Conservation (phyloP, 1,140 invertebrate genomes). For the Heliconius melpomene region DNA sequence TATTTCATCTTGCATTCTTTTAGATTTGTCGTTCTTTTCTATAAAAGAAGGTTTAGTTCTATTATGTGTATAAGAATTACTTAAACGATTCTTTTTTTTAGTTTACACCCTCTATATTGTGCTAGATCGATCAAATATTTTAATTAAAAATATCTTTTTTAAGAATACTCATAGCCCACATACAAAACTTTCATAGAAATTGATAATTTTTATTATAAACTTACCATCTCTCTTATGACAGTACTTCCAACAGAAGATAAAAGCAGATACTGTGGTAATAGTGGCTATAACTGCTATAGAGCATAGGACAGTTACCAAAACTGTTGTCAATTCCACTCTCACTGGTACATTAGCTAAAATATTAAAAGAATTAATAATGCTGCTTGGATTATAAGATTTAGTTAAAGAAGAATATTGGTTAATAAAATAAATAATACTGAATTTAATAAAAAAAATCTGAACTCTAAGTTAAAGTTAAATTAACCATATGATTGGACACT, state of each 20-base stretch:
- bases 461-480: too few species aligned
- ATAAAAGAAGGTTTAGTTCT: too few species aligned
- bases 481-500: too few species aligned
- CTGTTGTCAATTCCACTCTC: conserved; percentile 65
- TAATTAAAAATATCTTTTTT: too few species aligned
- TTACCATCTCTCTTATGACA: conserved; percentile 59
- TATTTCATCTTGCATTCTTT: conserved; percentile 66
- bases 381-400: too few species aligned
- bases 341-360: conserved; percentile 64
- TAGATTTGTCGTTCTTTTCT: conserved; percentile 70
- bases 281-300: conserved; percentile 59
- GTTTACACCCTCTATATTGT: background rate
- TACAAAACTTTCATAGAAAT: too few species aligned
- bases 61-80: too few species aligned
- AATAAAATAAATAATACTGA: too few species aligned
- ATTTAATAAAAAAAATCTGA: too few species aligned
- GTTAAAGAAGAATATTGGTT: too few species aligned
- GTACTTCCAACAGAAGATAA: conserved; percentile 64
- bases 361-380: background rate
- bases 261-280: conserved; percentile 55
- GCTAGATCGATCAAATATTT: too few species aligned
- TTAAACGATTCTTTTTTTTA: background rate
- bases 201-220: background rate
- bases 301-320: conserved; percentile 61
- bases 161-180: too few species aligned